Evolutionary conservation across 1,140 invertebrate species (phyloP).

Genomic region (Bradynema listronoti): DNA sequence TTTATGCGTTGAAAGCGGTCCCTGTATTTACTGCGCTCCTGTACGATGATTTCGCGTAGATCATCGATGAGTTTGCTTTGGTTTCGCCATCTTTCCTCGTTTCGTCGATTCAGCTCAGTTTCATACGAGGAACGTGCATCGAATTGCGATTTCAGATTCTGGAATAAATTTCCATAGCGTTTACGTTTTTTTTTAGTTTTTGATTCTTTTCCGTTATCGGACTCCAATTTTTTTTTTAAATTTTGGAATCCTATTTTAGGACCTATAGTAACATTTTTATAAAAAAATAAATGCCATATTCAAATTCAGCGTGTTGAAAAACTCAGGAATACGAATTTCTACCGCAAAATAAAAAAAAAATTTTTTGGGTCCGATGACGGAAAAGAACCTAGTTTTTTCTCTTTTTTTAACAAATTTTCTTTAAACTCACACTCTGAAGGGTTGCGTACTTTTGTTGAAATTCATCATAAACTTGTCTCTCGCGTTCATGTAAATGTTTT

Average conservation of each 20-base stretch:
- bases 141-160: constrained; percentile 44
- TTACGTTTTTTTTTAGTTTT: no score
- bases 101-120: constrained; percentile 21
- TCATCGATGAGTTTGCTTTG: constrained; percentile 25
- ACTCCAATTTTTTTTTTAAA: no score
- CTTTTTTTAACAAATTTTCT: background rate
- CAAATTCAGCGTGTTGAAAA: constrained; percentile 26
- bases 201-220: no score
- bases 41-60: constrained; percentile 28
- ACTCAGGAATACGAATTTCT: no score
- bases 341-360: constrained; percentile 24
- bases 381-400: background rate
- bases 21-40: constrained; percentile 48
- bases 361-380: constrained; percentile 21
- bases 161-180: constrained; percentile 15
- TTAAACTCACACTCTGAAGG: constrained; percentile 38
- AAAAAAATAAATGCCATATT: no score
- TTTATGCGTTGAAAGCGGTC: constrained; percentile 52
- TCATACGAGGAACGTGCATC: constrained; percentile 31
- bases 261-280: no score
- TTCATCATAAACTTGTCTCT: constrained; percentile 44
- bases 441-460: constrained; percentile 34
- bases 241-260: no score
- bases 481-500: constrained; percentile 37
- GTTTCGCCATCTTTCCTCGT: constrained; percentile 26